A percentile compares a stretch with the other conserved stretches of the same genome.
Conservation (phyloP, 2,797 vertebrate species). For the Bovichtus diacanthus region DNA sequence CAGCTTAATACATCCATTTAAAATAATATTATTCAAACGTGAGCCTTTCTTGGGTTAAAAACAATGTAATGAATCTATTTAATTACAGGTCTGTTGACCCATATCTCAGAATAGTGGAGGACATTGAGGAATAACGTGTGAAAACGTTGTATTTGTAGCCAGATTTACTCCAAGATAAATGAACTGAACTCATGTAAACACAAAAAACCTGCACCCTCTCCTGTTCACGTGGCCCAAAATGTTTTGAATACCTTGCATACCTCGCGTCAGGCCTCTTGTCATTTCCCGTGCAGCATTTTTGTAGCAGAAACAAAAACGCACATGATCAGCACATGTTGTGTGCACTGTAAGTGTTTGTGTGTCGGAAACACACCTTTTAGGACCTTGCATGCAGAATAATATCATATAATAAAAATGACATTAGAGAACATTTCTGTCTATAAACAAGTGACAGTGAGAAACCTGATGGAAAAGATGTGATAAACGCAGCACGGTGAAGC, state of each 20-base stretch:
- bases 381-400: not conserved
- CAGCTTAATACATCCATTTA: not conserved
- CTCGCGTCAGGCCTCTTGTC: no score
- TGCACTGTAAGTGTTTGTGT: not conserved
- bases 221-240: not conserved
- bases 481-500: no score
- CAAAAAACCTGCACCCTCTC: not conserved
- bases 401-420: not conserved
- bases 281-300: not conserved
- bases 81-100: not conserved
- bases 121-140: not conserved
- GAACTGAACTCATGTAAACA: slow-evolving; percentile 31
- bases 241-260: no score
- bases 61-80: not conserved
- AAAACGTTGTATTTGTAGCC: not conserved
- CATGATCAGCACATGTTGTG: not conserved
- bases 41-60: not conserved
- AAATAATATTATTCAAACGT: not conserved
- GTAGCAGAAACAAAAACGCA: not conserved
- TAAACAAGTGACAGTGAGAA: no score
- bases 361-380: not conserved
- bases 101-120: not conserved
- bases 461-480: no score
- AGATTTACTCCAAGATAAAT: not conserved
- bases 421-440: no score